Base-by-base conservation (phyloP, 2,113 vertebrate species). In the Scalopus aquaticus region DNA sequence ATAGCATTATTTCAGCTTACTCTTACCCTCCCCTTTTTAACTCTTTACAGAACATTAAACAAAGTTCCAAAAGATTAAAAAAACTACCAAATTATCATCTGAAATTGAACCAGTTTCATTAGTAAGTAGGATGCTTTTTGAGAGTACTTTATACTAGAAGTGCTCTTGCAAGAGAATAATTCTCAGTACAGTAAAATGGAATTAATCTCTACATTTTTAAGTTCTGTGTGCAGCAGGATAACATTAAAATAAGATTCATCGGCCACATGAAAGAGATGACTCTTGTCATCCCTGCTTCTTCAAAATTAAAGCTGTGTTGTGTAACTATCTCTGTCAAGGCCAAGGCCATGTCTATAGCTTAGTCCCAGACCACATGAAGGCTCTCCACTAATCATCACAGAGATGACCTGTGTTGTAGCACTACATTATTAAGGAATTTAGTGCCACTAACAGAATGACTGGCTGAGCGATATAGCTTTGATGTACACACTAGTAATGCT, bases 201-300 rank as follows among this genome's bases (percentile, higher is more conserved):
- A 39, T 87, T 12, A n/a, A n/a, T 89, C 81, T 51, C 9, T n/a
- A 28, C 8, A 83, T 32, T 77, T 78, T 95, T n/a, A 64, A 16
- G 44, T 67, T 87, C 80, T 90, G 32, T 77, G 6, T 42, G 32
- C 58, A 79, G 54, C 51, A 77, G 46, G 67, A 62, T 64, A 65
- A 77, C 6, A 5, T 87, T 90, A 69, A 88, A 92, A 70, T 6
- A 44, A 94, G 56, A 91, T 58, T 78, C 32, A 86, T 32, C 82
- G 56, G 10, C 73, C 19, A 19, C 3, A 42, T 35, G 24, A 42
- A 81, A 86, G 88, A 90, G 30, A 79, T n/a, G 39, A 87, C 2
- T 88, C 13, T 49, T 78, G 1, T 9, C 19, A 62, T 74, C 8
- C n/a, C 37, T 89, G 28, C 2, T 64, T 2, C 24, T 86, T 42